A percentile compares a stretch with the other conserved stretches of the same genome.
phyloP scores from a whole-genome alignment of 2,797 vertebrate genomes.

The Ctenopoma multispine region DNA sequence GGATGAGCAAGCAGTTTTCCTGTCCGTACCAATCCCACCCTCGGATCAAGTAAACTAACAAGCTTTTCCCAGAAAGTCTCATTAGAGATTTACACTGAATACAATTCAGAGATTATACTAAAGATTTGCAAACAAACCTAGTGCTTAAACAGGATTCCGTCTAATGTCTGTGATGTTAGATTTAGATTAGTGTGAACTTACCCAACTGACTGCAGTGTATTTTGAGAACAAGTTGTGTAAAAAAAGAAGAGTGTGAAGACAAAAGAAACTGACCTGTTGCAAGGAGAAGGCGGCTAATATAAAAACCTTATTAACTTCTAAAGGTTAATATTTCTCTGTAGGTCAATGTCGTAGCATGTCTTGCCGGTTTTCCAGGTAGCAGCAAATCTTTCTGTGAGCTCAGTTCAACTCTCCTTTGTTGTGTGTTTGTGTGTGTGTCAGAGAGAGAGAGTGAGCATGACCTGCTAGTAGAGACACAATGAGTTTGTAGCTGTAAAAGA shows the following conservation, averaged over 20 bases:
- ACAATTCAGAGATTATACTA: constrained; percentile 13
- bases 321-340: constrained; percentile 13
- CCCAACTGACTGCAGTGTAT: not conserved
- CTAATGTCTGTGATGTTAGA: constrained; percentile 7
- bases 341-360: not conserved
- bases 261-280: constrained; percentile 10
- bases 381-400: constrained; percentile 22
- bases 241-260: not conserved
- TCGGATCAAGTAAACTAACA: constrained; percentile 54
- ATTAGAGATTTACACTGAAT: constrained; percentile 2
- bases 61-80: constrained; percentile 45
- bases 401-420: constrained; percentile 14
- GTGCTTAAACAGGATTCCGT: constrained; percentile 20
- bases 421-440: not conserved
- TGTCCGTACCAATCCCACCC: constrained; percentile 59
- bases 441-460: not conserved
- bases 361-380: constrained; percentile 2
- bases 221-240: constrained; percentile 5
- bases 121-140: not conserved
- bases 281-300: not conserved
- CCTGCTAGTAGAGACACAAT: not conserved
- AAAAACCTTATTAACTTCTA: not conserved
- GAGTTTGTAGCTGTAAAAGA: not conserved
- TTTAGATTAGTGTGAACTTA: constrained; percentile 7
- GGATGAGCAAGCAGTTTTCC: constrained; percentile 89